Base-by-base conservation (phyloP, 1,140 invertebrate species). In the Brachionus plicatilis region DNA sequence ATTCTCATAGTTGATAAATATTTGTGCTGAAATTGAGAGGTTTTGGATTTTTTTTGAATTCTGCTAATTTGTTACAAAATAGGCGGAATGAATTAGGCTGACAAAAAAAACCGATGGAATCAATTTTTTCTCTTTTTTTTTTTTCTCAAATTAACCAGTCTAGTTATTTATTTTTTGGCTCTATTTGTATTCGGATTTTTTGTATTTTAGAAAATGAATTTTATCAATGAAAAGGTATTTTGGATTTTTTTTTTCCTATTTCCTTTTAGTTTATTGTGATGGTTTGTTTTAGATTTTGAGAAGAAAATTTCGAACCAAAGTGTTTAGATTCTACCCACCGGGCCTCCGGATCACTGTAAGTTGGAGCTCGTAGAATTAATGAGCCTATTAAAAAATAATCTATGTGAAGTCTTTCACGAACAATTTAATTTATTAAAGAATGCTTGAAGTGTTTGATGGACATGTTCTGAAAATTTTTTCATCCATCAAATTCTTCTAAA, bases 281-380 rank as follows among this genome's bases (percentile, higher is more conserved):
- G 5, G 2, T 20, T 72, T 72, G n/a, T 17, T 41, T 43, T 41
- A 72, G 68, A 72, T 72, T 72, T 72, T 72, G 8, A 72, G 68
- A 20, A 72, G 41, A 43, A 72, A 72, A 72, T 72, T 72, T 20
- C 68, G 68, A 9, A 72, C 68, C 41, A 72, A 72, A 72, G 68
- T 72, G 17, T 72, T 72, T n/a, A 72, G 43, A 11, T 72, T 72
- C 43, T 43, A 72, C 17, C 68, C 68, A 72, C 68, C 68, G 14
- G 68, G 41, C 17, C 24, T 72, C 0, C 4, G 33, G 33, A 37
- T 37, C 6, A 6, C 33, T 37, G 33, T 37, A 37, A 37, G 33
- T 37, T 37, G 33, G 5, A 37, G 6, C 33, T 37, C 33, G 33
- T 43, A 7, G 9, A n/a, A 43, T 17, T 12, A 41, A 41, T 41